A percentile compares a stretch with the other conserved stretches of the same genome.
These are phyloP conservation scores for Cheirogaleus major DNA, from an alignment of 2,797 vertebrate genomes.

Conservation along the genomic window DNA sequence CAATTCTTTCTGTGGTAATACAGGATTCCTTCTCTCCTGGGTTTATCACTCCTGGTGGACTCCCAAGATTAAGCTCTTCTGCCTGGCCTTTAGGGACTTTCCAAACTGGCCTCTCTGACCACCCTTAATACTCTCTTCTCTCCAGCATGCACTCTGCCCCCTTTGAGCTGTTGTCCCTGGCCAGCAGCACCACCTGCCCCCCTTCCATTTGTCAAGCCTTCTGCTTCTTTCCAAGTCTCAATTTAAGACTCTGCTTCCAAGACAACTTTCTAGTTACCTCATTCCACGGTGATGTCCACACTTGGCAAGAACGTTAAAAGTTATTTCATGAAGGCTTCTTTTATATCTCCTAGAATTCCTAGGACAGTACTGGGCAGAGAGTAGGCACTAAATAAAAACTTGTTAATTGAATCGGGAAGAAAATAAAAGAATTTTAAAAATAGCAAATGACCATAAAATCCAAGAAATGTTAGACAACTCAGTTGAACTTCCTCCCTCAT, in stretches of 20 bases:
- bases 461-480: conserved; percentile 52
- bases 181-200: neutral
- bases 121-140: neutral
- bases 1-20: neutral
- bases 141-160: neutral
- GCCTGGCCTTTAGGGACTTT: neutral
- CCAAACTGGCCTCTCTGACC: neutral
- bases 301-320: conserved; percentile 62
- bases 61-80: neutral
- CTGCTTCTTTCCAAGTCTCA: neutral
- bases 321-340: conserved; percentile 48
- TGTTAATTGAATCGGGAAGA: conserved; percentile 77
- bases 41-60: neutral
- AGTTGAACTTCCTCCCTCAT: conserved; percentile 52
- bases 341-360: conserved; percentile 68
- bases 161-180: neutral
- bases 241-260: conserved; percentile 11
- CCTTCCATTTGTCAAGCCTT: neutral
- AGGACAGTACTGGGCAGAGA: conserved; percentile 55
- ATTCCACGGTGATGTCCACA: neutral
- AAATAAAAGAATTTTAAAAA: conserved; percentile 80
- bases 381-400: conserved; percentile 74
- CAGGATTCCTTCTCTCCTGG: neutral
- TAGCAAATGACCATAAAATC: conserved; percentile 72
- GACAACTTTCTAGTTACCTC: conserved; percentile 9